Base-by-base conservation (phyloP, 2,113 vertebrate species). In the Semnopithecus entellus region DNA sequence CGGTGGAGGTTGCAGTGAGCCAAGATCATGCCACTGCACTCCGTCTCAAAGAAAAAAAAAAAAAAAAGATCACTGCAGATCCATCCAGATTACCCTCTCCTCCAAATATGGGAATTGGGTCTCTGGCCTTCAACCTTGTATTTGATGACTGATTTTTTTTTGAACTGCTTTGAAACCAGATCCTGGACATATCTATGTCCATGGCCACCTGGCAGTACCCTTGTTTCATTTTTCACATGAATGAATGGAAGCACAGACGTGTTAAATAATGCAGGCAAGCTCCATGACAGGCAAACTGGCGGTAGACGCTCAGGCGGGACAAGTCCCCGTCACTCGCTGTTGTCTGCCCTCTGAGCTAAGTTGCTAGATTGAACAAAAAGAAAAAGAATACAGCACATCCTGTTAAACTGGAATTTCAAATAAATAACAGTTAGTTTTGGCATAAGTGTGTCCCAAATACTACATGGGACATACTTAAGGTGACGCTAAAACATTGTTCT, bases 231-330 rank as follows among this genome's bases (percentile, higher is more conserved):
- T 11, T 70, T 81, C 72, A 14, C 38, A 23, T 0, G 10, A 59
- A 35, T 3, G 32, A 43, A 12, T 11, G 61, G 79, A 68, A 43
- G 6, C 76, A 27, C 35, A 57, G 38, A 3, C 0, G 0, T 6
- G 2, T 22, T 32, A 43, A 18, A 40, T 17, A 9, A 79, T 1
- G 22, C 3, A 3, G 13, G 32, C n/a, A 27, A 64, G 40, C 8
- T 4, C 32, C 80, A 55, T 8, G 0, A 23, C n/a, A 40, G 17
- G 35, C 40, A 8, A 2, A 2, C 6, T 1, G 9, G 16, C 1
- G 10, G 66, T 3, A 6, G 52, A n/a, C 55, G 8, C 12, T 11
- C 38, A 35, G n/a, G 23, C 7, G 4, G 32, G 30, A 22, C 32
- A 57, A 20, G 50, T 14, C n/a, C 59, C n/a, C 5, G 3, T 20